These are phyloP conservation scores for Xylocampa areola DNA, from an alignment of 2,888 invertebrate genomes.

Conservation along the genomic window DNA sequence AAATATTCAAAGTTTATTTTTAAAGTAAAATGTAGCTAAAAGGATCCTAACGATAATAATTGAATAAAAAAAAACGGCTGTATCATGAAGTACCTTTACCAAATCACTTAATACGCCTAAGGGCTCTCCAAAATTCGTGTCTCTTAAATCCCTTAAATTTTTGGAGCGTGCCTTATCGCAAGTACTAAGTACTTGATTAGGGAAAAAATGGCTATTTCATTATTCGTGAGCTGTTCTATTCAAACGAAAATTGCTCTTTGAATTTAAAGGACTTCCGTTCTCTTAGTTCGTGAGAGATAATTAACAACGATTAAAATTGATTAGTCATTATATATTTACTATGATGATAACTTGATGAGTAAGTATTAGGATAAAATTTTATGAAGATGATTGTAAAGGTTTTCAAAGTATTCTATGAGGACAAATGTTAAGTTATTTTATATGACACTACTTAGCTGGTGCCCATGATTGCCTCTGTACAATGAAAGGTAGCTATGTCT, in stretches of 20 bases:
- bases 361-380: neutral
- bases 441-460: no score
- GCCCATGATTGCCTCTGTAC: no score
- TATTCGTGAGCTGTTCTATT: conserved; percentile 51
- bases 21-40: neutral
- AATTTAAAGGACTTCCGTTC: conserved; percentile 37
- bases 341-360: conserved; percentile 1
- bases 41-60: conserved; percentile 2
- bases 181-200: conserved; percentile 70
- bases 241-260: conserved; percentile 46
- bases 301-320: conserved; percentile 39
- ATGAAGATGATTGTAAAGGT: neutral
- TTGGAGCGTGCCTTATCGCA: conserved; percentile 76
- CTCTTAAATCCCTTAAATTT: conserved; percentile 67
- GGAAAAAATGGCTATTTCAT: conserved; percentile 66
- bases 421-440: no score
- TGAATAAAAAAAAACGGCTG: conserved; percentile 6
- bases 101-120: conserved; percentile 52
- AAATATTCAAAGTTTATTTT: no score
- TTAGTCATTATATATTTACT: conserved; percentile 26
- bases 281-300: conserved; percentile 27
- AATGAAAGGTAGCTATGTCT: no score
- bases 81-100: conserved; percentile 45
- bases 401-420: no score
- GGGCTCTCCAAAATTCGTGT: conserved; percentile 64